Evolutionary conservation across 1,140 invertebrate genomes (phyloP), one percentile per base, ranked within the genome.

Genomic region (Plectrocnemia conspersa): DNA sequence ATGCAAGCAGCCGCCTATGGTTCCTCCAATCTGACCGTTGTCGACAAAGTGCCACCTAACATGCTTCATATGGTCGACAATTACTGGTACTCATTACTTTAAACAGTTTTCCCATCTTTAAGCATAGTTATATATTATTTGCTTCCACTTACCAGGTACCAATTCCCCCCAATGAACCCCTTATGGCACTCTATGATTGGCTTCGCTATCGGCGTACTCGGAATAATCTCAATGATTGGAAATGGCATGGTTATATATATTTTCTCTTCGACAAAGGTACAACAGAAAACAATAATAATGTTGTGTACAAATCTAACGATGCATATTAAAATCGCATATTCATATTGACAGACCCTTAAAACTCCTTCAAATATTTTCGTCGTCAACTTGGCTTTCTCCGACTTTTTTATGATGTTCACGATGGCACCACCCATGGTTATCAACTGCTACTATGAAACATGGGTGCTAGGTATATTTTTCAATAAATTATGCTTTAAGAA

Each of bases 161-260:
- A 86, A 64, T 90, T 81, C 66, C 82, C 86, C 5, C 87, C 86
- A 1, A 71, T 89, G 73, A 84, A 88, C 66, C 84, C 85, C 11
- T 64, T 89, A 23, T 90, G 88, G 86, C 87, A 91, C 64, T 82
- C 78, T 27, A 75, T 89, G 15, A 77, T 91, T 5, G 88, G 87
- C 1, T 79, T 91, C 22, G 78, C 83, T 45, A 89, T 91, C 59
- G 79, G 81, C 7, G 50, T 84, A 2, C 77, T 91, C 44, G 88
- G 86, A 13, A 67, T 85, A 18, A 71, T 89, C 57, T 82, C 84
- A 1, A 65, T 87, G n/a, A 49, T 72, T 24, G 89, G 89, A 21
- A 93, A 93, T 65, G 80, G 84, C 5, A 79, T 90, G 66, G 89
- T 92, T 18, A 76, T 91, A 53, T 91, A 88, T 67, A 85, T 92